These are phyloP conservation scores for Loripinus fragilis DNA, from an alignment of 2,888 invertebrate species.

Conservation along the genomic window DNA sequence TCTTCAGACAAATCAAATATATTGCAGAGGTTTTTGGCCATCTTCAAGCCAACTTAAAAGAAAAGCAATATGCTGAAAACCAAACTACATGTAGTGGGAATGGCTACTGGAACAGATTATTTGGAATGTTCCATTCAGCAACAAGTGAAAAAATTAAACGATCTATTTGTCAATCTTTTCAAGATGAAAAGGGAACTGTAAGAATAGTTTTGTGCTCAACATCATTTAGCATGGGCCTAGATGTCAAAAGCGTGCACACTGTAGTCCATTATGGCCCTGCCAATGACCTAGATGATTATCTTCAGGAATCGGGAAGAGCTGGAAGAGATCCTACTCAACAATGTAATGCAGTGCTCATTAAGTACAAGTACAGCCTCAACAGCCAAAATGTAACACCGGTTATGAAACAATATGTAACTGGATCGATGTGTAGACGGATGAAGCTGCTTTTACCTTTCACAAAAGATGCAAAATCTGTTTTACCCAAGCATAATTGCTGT, in stretches of 20 bases:
- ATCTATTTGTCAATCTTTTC: constrained; percentile 8
- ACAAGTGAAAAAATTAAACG: constrained; percentile 4
- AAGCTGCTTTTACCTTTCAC: background rate
- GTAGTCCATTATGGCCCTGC: constrained; percentile 36
- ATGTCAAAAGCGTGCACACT: constrained; percentile 21
- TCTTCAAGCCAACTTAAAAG: constrained; percentile 15
- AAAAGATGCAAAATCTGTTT: background rate
- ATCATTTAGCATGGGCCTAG: constrained; percentile 34
- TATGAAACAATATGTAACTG: constrained; percentile 27
- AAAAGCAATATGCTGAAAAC: constrained; percentile 16
- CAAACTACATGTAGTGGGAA: background rate
- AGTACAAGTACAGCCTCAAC: constrained; percentile 20
- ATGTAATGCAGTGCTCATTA: background rate
- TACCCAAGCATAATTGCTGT: background rate
- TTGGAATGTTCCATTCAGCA: constrained; percentile 30
- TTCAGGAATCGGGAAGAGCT: too few species aligned
- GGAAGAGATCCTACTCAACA: constrained; percentile 24
- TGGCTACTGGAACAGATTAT: constrained; percentile 27
- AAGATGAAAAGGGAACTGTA: constrained; percentile 19
- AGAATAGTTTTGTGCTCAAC: constrained; percentile 32
- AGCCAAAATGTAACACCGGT: constrained; percentile 25
- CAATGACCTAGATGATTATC: constrained; percentile 29
- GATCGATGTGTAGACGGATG: background rate
- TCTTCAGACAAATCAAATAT: constrained; percentile 35
- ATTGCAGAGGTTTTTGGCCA: constrained; percentile 30